Base-by-base conservation (phyloP, 2,888 invertebrate species). In the Cryptus armator region DNA sequence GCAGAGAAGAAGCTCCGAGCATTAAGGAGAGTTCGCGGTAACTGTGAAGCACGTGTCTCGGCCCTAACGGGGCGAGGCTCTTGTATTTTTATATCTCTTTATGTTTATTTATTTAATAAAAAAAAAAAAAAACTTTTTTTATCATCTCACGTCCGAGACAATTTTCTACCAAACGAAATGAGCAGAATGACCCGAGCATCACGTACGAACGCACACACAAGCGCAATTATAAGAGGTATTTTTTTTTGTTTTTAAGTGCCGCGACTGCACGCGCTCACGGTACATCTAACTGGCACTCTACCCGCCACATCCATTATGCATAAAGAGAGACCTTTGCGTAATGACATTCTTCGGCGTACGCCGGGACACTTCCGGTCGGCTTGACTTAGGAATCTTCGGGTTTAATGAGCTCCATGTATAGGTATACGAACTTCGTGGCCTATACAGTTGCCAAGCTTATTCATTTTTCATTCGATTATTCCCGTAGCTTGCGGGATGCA, bases 241-340 rank as follows among this genome's bases (percentile, higher is more conserved):
- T 44, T 78, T 67, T 74, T 37, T 64, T 74, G 37, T 59, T 62
- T 37, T 56, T 71, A 37, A 71, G 75, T 74, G 71, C 59, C 51
- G 62, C 62, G 83, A 70, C 62, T 62, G 68, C 77, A 64, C 82
- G 62, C 59, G 83, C 74, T 72, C 37, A 68, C 51, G 78, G 62
- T 70, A 64, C 62, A 79, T 64, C 80, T 71, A 79, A 76, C 71
- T 79, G 75, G 66, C 80, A 76, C 56, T 75, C 75, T 75, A 56
- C 24, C 75, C 70, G 78, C 62, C 83, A 37, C 79, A 84, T 80
- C 66, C 80, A 84, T 84, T 84, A 80, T 84, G 80, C 80, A 84
- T 80, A 76, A 80, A 80, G 72, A 80, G 75, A 75, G 77, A 72
- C 66, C 72, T 79, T 80, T 78, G 77, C 77, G 81, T 78, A 81